Conservation (phyloP, 2,888 invertebrate species). For the Ectemnius continuus region DNA sequence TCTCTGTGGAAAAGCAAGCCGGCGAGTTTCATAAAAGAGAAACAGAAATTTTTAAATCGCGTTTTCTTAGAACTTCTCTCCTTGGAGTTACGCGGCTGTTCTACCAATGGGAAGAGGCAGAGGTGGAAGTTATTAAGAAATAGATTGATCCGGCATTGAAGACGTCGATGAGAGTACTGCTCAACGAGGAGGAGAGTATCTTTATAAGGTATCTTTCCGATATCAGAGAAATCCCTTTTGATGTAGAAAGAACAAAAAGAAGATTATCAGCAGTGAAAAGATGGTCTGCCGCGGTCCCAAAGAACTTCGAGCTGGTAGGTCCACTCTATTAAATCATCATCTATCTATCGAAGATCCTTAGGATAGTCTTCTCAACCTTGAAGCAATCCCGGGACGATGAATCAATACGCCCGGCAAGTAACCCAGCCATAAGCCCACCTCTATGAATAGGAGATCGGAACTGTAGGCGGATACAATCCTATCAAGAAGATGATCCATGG, state of each 20-base stretch:
- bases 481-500: no score
- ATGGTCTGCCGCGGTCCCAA: neutral
- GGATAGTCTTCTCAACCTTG: slow-evolving; percentile 1
- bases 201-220: neutral
- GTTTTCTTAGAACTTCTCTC: no score
- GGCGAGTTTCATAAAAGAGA: no score
- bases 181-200: slow-evolving; percentile 1
- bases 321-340: slow-evolving; percentile 8
- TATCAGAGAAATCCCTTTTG: slow-evolving; percentile 1
- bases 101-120: neutral
- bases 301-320: neutral
- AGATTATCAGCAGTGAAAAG: neutral
- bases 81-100: no score
- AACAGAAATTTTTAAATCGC: no score
- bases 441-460: neutral
- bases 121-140: slow-evolving; percentile 3
- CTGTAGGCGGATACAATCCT: no score
- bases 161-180: neutral
- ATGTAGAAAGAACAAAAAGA: slow-evolving; percentile 3
- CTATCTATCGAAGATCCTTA: slow-evolving; percentile 1
- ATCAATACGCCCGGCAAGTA: neutral
- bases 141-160: neutral
- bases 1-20: no score
- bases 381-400: neutral
- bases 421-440: neutral